Conservation (phyloP, 1,140 invertebrate genomes). For the Hyposmocoma kahamanoa region DNA sequence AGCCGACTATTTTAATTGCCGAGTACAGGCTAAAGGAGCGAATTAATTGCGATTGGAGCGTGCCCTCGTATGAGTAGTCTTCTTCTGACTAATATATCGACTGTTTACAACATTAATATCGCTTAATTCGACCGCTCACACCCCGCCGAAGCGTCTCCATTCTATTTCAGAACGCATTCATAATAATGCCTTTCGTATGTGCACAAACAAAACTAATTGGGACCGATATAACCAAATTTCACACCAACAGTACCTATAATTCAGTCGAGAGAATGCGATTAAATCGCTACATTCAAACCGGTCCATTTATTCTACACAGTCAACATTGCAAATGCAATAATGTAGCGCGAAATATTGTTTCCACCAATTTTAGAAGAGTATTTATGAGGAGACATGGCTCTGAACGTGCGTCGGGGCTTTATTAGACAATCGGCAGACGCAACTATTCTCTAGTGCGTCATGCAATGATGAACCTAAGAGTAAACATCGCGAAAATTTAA, state of each 20-base stretch:
- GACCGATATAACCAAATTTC: background rate
- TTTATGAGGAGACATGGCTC: too few relatives aligned
- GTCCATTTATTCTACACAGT: background rate
- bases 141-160: too few relatives aligned
- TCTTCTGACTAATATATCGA: background rate
- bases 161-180: too few relatives aligned
- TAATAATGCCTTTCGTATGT: too few relatives aligned
- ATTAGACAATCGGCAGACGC: too few relatives aligned
- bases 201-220: background rate
- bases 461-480: too few relatives aligned
- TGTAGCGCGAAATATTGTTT: background rate
- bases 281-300: background rate
- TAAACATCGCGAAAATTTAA: too few relatives aligned
- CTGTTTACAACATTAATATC: conserved; percentile 4
- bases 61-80: background rate
- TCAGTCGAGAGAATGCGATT: background rate
- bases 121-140: conserved; percentile 3
- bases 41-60: conserved; percentile 2
- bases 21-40: conserved; percentile 1
- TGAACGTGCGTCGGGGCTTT: too few relatives aligned
- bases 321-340: background rate
- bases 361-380: background rate
- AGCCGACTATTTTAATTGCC: conserved; percentile 2
- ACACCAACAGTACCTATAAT: background rate
- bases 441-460: too few relatives aligned